Evolutionary conservation across 2,888 invertebrate species (phyloP).

Genomic region (Malachius bipustulatus): DNA sequence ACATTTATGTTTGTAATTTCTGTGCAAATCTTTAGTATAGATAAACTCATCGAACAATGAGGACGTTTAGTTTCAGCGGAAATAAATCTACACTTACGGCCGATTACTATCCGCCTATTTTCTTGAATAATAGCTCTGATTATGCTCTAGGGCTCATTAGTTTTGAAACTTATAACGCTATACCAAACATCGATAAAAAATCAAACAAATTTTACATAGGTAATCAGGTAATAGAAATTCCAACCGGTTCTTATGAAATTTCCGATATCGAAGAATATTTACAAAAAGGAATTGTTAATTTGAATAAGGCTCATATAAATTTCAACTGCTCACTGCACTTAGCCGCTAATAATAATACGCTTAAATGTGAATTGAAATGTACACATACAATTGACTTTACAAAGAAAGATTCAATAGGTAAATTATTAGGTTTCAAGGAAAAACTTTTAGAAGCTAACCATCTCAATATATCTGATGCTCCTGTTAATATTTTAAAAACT

Average conservation of each 20-base stretch:
- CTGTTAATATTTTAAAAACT: constrained; percentile 25
- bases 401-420: constrained; percentile 2
- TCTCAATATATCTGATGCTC: constrained; percentile 23
- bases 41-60: not conserved
- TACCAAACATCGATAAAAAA: constrained; percentile 17
- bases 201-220: constrained; percentile 17
- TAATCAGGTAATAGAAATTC: constrained; percentile 16
- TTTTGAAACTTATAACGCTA: constrained; percentile 11
- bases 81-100: constrained; percentile 6
- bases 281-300: no score
- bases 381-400: constrained; percentile 4
- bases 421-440: constrained; percentile 7
- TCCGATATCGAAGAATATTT: no score
- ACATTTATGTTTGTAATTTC: constrained; percentile 14
- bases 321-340: no score
- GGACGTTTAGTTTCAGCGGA: constrained; percentile 10
- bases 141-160: constrained; percentile 13
- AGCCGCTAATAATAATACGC: constrained; percentile 8
- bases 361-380: constrained; percentile 7
- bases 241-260: no score
- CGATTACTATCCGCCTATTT: no score
- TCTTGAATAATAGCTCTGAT: no score
- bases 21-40: constrained; percentile 14
- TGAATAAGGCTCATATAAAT: no score
- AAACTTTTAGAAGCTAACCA: constrained; percentile 11